phyloP scores from a whole-genome alignment of 2,888 invertebrate genomes.

The Lamellibrachia columna region DNA sequence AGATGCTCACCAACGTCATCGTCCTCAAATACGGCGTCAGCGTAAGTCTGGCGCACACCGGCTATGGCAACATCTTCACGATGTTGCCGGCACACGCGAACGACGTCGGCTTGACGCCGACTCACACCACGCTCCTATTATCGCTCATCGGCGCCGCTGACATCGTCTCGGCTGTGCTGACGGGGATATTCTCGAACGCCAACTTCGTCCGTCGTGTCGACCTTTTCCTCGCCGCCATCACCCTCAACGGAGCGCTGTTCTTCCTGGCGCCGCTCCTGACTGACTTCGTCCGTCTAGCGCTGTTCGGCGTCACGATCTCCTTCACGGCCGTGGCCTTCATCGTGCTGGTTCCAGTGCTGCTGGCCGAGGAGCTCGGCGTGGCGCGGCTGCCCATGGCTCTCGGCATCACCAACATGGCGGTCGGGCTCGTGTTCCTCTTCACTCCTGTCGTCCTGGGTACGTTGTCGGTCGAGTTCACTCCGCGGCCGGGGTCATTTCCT shows the following conservation, averaged over 20 bases:
- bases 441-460: slow-evolving; percentile 4
- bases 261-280: not conserved
- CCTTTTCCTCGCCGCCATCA: slow-evolving; percentile 43
- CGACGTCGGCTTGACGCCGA: not conserved
- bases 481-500: no score
- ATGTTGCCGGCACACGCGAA: not conserved
- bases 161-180: slow-evolving; percentile 36
- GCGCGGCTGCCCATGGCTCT: not conserved
- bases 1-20: not conserved
- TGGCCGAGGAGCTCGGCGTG: slow-evolving; percentile 20
- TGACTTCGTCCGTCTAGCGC: not conserved
- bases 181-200: slow-evolving; percentile 43
- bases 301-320: not conserved
- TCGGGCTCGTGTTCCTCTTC: slow-evolving; percentile 10
- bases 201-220: slow-evolving; percentile 25
- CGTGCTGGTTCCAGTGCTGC: slow-evolving; percentile 13
- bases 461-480: not conserved
- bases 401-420: slow-evolving; percentile 13
- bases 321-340: slow-evolving; percentile 6
- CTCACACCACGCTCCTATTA: not conserved
- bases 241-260: slow-evolving; percentile 35
- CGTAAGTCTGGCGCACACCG: not conserved
- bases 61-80: not conserved
- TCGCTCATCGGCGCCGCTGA: slow-evolving; percentile 42
- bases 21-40: not conserved